Conservation (phyloP, 2,888 invertebrate species). For the Vanessa cardui region DNA sequence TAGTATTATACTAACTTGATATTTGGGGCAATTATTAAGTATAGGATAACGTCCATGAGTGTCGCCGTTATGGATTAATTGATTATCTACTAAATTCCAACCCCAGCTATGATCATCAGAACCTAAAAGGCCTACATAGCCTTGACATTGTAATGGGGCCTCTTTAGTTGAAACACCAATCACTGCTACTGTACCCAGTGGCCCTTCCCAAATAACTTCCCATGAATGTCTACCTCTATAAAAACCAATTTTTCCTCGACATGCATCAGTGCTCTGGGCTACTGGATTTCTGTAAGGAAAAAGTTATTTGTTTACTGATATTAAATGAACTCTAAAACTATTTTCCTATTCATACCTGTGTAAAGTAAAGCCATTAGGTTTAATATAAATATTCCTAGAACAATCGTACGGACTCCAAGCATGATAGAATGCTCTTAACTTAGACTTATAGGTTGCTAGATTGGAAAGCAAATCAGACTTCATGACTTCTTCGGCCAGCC, state of each 20-base stretch:
- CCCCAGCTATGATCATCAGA: slow-evolving; percentile 99
- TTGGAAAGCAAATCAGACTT: slow-evolving; percentile 95
- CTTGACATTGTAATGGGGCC: slow-evolving; percentile 95
- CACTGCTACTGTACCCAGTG: slow-evolving; percentile 98
- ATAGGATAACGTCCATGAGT: slow-evolving; percentile 96
- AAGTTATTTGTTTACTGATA: neutral
- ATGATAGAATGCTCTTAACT: slow-evolving; percentile 95
- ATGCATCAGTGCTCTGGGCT: slow-evolving; percentile 98
- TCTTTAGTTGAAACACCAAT: slow-evolving; percentile 97
- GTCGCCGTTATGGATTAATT: slow-evolving; percentile 97
- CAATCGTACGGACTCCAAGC: slow-evolving; percentile 99
- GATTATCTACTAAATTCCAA: slow-evolving; percentile 99
- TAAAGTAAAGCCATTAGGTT: slow-evolving; percentile 97
- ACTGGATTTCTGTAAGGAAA: slow-evolving; percentile 91
- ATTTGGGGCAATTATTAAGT: slow-evolving; percentile 97
- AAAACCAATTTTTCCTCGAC: slow-evolving; percentile 95
- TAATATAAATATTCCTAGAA: slow-evolving; percentile 97
- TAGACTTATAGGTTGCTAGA: slow-evolving; percentile 95
- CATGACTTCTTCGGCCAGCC: slow-evolving; percentile 91
- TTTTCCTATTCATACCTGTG: slow-evolving; percentile 84
- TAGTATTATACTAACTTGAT: slow-evolving; percentile 87
- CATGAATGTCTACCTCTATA: slow-evolving; percentile 96
- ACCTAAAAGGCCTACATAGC: slow-evolving; percentile 97
- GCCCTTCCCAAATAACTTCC: slow-evolving; percentile 99
- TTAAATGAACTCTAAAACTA: slow-evolving; percentile 1